phyloP scores from a whole-genome alignment of 2,888 invertebrate genomes.

The Apamea monoglypha region DNA sequence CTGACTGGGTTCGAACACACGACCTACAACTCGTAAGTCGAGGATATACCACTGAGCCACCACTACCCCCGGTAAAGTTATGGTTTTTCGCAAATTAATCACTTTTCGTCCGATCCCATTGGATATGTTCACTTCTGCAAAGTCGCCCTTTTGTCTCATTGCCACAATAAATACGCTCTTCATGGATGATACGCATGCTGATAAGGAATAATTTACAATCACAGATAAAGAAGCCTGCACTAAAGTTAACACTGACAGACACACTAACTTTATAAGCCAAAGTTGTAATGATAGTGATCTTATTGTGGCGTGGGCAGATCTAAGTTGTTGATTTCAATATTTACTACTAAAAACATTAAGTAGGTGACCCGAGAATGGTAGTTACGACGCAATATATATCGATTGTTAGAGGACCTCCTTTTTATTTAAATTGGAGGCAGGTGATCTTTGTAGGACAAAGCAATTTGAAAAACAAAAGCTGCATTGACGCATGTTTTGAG shows the following conservation, averaged over 20 bases:
- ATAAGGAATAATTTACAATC: background rate
- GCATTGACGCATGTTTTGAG: background rate
- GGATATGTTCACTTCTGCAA: background rate
- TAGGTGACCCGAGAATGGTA: conserved; percentile 55
- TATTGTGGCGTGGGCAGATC: conserved; percentile 51
- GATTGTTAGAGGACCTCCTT: conserved; percentile 39
- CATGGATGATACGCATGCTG: background rate
- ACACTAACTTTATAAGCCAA: conserved; percentile 18
- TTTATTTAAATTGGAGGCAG: conserved; percentile 32
- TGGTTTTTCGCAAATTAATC: background rate
- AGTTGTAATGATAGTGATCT: conserved; percentile 58
- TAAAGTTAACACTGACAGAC: conserved; percentile 30
- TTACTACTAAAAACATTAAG: conserved; percentile 52
- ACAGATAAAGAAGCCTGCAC: background rate
- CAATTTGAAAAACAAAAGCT: conserved; percentile 9
- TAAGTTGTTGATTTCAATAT: conserved; percentile 59
- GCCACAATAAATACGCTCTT: too few relatives aligned
- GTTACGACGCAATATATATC: conserved; percentile 39
- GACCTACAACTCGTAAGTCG: too few relatives aligned
- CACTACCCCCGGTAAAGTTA: background rate
- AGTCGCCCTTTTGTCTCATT: background rate
- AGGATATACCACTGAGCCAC: background rate
- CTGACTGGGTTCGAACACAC: background rate
- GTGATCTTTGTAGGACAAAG: conserved; percentile 31
- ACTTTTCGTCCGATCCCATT: background rate